Conservation (phyloP, 2,888 invertebrate genomes). For the Mongoloraphidia duomilia region DNA sequence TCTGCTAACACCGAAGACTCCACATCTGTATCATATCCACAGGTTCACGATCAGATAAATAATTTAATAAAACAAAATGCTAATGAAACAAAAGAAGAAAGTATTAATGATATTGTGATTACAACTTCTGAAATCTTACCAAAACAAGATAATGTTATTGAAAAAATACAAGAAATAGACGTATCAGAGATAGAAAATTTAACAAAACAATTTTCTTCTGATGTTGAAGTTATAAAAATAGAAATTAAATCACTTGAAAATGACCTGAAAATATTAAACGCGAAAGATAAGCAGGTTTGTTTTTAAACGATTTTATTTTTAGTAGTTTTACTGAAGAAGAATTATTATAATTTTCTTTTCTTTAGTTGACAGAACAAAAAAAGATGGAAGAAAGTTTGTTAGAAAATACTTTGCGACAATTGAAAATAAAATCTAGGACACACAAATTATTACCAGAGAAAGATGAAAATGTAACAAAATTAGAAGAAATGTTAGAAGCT, state of each 20-base stretch:
- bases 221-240: slow-evolving; percentile 22
- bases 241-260: slow-evolving; percentile 23
- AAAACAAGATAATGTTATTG: slow-evolving; percentile 2
- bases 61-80: slow-evolving; percentile 2
- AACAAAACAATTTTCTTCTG: slow-evolving; percentile 25
- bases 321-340: background rate
- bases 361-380: slow-evolving; percentile 19
- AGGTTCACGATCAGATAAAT: too few relatives aligned
- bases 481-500: slow-evolving; percentile 41
- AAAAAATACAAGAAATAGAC: slow-evolving; percentile 8
- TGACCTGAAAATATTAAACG: slow-evolving; percentile 23
- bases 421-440: slow-evolving; percentile 41
- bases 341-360: slow-evolving; percentile 3
- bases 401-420: slow-evolving; percentile 28
- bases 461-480: slow-evolving; percentile 40
- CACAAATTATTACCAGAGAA: slow-evolving; percentile 50
- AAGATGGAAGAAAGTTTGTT: slow-evolving; percentile 29
- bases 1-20: too few relatives aligned
- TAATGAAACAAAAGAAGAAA: slow-evolving; percentile 1
- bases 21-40: too few relatives aligned
- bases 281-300: slow-evolving; percentile 10
- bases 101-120: slow-evolving; percentile 1
- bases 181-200: slow-evolving; percentile 19
- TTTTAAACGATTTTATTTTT: background rate
- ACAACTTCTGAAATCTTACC: background rate